These are phyloP conservation scores for Mythimna pallens DNA, from an alignment of 2,888 invertebrate genomes.

Conservation along the genomic window DNA sequence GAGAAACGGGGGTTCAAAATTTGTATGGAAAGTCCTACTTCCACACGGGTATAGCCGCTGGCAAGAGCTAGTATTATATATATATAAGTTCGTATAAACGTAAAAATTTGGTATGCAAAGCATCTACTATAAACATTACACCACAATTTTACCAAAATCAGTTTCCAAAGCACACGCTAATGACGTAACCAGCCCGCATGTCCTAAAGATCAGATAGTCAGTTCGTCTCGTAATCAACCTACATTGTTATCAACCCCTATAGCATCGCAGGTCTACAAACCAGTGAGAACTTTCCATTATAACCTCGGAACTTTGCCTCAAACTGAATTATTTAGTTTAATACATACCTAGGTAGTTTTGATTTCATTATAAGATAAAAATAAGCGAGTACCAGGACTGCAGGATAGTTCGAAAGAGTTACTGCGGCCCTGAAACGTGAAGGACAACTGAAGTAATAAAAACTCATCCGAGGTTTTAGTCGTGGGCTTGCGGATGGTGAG, in stretches of 20 bases:
- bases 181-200: slow-evolving; percentile 46
- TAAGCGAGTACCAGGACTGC: no score
- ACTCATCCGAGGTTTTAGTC: no score
- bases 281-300: slow-evolving; percentile 38
- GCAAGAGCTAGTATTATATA: no score
- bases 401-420: no score
- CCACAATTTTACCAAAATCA: neutral
- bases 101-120: neutral
- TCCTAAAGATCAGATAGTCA: slow-evolving; percentile 42
- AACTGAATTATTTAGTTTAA: neutral
- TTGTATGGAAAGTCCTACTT: no score
- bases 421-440: no score
- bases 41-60: no score
- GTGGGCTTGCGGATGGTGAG: no score
- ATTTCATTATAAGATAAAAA: slow-evolving; percentile 1
- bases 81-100: neutral
- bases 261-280: slow-evolving; percentile 9
- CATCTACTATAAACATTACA: neutral
- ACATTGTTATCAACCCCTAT: slow-evolving; percentile 51
- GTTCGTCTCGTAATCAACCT: slow-evolving; percentile 30
- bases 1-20: no score
- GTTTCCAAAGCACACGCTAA: neutral
- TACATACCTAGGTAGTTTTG: neutral
- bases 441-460: no score
- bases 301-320: slow-evolving; percentile 19